Evolutionary conservation across 2,797 vertebrate species (phyloP).

Genomic region (Sebastes oblongus): DNA sequence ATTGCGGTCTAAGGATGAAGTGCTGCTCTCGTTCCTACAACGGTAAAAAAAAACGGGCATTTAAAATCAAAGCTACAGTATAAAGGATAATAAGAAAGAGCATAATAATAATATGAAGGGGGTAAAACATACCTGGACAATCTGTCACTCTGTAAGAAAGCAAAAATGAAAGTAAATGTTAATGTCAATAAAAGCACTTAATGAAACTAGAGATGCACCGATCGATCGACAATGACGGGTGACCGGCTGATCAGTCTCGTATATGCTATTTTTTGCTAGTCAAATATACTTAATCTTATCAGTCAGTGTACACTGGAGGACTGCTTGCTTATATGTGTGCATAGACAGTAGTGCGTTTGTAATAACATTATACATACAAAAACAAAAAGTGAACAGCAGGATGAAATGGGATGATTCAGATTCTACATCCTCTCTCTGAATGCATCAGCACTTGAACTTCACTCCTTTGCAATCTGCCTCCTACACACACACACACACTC

Average conservation of each 20-base stretch:
- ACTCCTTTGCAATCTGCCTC: conserved; percentile 1
- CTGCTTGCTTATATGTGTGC: too few species aligned
- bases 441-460: conserved; percentile 1
- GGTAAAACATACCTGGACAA: conserved; percentile 87
- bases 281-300: neutral
- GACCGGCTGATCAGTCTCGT: too few species aligned
- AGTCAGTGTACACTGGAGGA: too few species aligned
- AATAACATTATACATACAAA: too few species aligned
- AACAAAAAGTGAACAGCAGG: neutral
- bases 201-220: neutral
- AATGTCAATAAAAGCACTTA: neutral
- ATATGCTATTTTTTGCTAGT: rapidly evolving
- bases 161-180: conserved; percentile 5
- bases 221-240: neutral
- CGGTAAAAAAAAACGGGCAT: neutral
- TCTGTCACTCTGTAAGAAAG: conserved; percentile 87
- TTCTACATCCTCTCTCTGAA: neutral
- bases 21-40: conserved; percentile 84
- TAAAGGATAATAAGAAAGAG: neutral
- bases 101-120: neutral
- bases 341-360: too few species aligned
- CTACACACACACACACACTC: neutral
- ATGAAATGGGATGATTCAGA: neutral
- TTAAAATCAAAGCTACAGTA: neutral
- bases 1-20: conserved; percentile 83